Conservation (phyloP, 2,113 vertebrate genomes). For the Myotis brandtii region DNA sequence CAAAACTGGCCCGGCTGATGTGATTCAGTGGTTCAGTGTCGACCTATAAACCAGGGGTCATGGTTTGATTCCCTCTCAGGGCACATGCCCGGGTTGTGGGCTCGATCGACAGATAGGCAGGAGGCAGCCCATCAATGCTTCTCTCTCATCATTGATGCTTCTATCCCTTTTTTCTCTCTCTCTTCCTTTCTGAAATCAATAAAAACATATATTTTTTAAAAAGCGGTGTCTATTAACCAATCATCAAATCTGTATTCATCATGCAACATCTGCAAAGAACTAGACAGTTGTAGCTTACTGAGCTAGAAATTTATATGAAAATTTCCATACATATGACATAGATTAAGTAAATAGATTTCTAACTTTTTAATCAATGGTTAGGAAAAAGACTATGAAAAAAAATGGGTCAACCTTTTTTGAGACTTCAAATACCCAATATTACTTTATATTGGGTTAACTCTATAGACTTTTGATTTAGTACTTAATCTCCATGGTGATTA, state of each 20-base stretch:
- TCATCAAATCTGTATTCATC: neutral
- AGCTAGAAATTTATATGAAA: neutral
- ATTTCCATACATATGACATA: neutral
- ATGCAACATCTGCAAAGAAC: neutral
- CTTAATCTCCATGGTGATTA: constrained; percentile 32
- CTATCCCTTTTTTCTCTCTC: too few relatives aligned
- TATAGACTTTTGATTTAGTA: constrained; percentile 20
- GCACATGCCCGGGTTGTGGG: too few relatives aligned
- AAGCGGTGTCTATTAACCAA: neutral
- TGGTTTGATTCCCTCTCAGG: too few relatives aligned
- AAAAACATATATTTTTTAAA: too few relatives aligned
- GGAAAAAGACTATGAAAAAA: neutral
- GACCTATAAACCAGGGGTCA: too few relatives aligned
- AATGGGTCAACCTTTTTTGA: neutral
- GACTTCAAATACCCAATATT: neutral
- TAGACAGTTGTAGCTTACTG: neutral
- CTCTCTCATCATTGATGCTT: too few relatives aligned
- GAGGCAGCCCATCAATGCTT: too few relatives aligned
- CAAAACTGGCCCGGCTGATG: too few relatives aligned
- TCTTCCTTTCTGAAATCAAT: too few relatives aligned
- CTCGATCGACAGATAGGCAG: too few relatives aligned
- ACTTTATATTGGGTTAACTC: neutral
- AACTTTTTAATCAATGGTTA: neutral
- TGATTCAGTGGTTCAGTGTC: too few relatives aligned
- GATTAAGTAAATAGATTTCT: neutral